Evolutionary conservation across 1,140 invertebrate genomes (phyloP).

Genomic region (Bombus superbus): DNA sequence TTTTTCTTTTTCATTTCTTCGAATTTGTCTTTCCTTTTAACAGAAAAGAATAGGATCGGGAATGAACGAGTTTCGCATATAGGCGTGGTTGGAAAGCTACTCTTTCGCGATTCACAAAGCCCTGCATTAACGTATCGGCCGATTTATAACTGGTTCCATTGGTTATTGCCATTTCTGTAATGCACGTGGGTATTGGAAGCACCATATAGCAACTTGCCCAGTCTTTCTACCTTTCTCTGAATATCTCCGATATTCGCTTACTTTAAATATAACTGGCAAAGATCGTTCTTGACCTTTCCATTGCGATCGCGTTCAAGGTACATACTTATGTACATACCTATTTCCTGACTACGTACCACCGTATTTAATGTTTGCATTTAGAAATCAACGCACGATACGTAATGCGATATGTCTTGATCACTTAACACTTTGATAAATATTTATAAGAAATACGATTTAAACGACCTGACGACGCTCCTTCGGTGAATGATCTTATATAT

Average conservation of each 20-base stretch:
- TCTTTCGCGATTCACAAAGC: constrained; percentile 10
- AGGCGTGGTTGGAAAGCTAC: neutral
- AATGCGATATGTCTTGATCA: neutral
- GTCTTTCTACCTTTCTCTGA: constrained; percentile 18
- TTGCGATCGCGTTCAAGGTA: constrained; percentile 18
- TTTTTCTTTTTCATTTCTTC: neutral
- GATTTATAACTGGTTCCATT: constrained; percentile 39
- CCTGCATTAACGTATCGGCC: no score
- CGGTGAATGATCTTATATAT: no score
- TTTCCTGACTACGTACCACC: neutral
- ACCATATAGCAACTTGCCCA: constrained; percentile 7
- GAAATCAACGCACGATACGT: neutral
- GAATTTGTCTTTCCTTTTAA: neutral
- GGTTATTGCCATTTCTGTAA: constrained; percentile 25
- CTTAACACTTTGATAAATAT: neutral
- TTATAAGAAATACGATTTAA: neutral
- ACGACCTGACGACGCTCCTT: neutral
- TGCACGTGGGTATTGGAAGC: neutral
- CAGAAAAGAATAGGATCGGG: neutral
- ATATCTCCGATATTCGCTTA: constrained; percentile 12
- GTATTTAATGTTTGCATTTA: neutral
- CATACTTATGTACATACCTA: neutral
- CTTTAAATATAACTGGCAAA: neutral
- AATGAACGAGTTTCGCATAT: no score
- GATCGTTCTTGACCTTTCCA: constrained; percentile 37